Base-by-base conservation (phyloP, 2,113 vertebrate genomes). In the Dermatemys mawii region DNA sequence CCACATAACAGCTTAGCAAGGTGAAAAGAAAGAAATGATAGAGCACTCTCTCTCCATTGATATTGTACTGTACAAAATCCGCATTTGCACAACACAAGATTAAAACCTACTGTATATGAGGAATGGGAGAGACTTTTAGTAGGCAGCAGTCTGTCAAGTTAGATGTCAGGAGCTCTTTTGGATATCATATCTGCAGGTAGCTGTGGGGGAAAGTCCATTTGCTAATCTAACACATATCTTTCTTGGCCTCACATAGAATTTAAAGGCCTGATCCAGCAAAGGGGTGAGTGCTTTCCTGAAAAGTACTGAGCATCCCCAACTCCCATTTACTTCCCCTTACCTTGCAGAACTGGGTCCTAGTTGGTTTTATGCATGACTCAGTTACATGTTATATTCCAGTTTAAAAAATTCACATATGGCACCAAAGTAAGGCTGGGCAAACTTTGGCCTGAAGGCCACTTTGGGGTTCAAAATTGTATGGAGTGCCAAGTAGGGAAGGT, bases 311-410 rank as follows among this genome's bases (percentile, higher is more conserved):
- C 2, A 4, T 38, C 55, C 26, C 84, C 38, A 63, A 3, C 1
- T 73, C 29, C 49, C 83, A 44, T 2, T 5, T 60, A 90, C 70
- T 4, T 90, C 89, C 89, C 75, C 53, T 87, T 54, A 19, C 73
- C 55, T 89, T 24, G 35, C 1, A 90, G 73, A 84, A 88, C 17
- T 57, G 90, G 90, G 73, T 35, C 85, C 54, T 57, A 80, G 21
- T 67, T 92, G 60, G 84, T 84, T 96, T 97, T 94, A n/a, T n/a
- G 93, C 80, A 70, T 95, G 81, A 95, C 81, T 92, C 81, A 90
- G 92, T 97, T 96, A 50, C 27, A 53, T 6, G 32, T 81, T 89
- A 91, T 60, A 63, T 78, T 88, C 63, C 84, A 86, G 73, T 94
- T 94, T 38, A 49, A 88, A 94, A 90, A 85, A 90, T 96, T 67